These are phyloP conservation scores for Cheirogaleus medius DNA, from an alignment of 2,113 vertebrate genomes.

Conservation along the genomic window DNA sequence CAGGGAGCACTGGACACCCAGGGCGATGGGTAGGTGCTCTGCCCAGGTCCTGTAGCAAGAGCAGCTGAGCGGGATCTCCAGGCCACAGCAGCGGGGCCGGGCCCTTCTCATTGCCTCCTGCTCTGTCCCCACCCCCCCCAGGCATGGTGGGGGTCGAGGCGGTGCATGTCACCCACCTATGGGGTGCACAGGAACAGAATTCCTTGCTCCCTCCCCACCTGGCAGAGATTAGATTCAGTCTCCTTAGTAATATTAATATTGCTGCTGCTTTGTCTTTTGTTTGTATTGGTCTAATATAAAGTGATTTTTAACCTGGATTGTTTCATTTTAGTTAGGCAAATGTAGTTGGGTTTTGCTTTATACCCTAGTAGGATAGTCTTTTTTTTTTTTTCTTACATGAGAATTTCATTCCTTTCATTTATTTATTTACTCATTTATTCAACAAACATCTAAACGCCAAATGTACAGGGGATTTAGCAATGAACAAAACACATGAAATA, in stretches of 20 bases:
- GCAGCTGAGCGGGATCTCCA: too few species aligned
- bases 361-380: background rate
- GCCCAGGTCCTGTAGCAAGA: too few species aligned
- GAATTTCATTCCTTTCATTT: background rate
- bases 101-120: too few species aligned
- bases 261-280: background rate
- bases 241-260: background rate
- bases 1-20: too few species aligned
- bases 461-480: background rate
- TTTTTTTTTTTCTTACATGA: background rate
- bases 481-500: background rate
- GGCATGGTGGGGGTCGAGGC: too few species aligned
- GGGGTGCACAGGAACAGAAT: too few species aligned
- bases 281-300: background rate
- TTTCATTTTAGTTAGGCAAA: background rate
- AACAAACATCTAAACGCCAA: background rate
- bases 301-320: background rate
- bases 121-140: too few species aligned
- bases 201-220: too few species aligned
- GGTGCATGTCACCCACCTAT: too few species aligned
- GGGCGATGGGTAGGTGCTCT: too few species aligned
- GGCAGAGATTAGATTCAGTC: background rate
- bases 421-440: conserved; percentile 21
- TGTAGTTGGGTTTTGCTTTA: background rate
- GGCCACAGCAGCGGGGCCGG: too few species aligned